A percentile compares a stretch with the other conserved stretches of the same genome.
phyloP scores from a whole-genome alignment of 1,140 invertebrate genomes.

The Ceratina australensis region DNA sequence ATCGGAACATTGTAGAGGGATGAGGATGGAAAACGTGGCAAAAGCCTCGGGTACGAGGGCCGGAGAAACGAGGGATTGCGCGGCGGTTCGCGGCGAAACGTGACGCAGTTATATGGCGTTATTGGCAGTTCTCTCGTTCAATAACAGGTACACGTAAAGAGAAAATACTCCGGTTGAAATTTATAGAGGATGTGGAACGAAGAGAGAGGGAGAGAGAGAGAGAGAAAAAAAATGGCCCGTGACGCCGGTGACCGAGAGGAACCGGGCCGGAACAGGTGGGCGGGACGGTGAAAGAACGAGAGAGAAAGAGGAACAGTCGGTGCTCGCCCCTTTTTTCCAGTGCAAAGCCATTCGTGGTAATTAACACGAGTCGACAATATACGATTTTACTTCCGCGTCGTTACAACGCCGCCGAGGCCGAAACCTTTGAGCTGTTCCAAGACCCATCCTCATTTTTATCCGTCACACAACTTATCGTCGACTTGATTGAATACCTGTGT shows the following conservation, averaged over 20 bases:
- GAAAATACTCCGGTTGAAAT: constrained; percentile 56
- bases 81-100: constrained; percentile 60
- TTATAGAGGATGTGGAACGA: constrained; percentile 43
- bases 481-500: too few species aligned
- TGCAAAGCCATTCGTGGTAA: constrained; percentile 49
- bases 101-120: constrained; percentile 73
- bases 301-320: too few species aligned
- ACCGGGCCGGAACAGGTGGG: neutral
- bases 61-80: neutral
- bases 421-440: constrained; percentile 40
- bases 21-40: too few species aligned
- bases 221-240: constrained; percentile 24
- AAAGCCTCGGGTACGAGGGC: neutral
- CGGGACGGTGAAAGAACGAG: neutral
- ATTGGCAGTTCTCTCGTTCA: constrained; percentile 76
- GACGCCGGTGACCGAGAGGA: constrained; percentile 19
- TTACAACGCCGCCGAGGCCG: constrained; percentile 40
- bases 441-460: too few species aligned
- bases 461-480: too few species aligned
- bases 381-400: constrained; percentile 53
- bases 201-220: constrained; percentile 10
- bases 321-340: constrained; percentile 31
- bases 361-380: constrained; percentile 51
- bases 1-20: neutral
- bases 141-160: constrained; percentile 73